Conservation (phyloP, 2,888 invertebrate species). For the Cenopis cana region DNA sequence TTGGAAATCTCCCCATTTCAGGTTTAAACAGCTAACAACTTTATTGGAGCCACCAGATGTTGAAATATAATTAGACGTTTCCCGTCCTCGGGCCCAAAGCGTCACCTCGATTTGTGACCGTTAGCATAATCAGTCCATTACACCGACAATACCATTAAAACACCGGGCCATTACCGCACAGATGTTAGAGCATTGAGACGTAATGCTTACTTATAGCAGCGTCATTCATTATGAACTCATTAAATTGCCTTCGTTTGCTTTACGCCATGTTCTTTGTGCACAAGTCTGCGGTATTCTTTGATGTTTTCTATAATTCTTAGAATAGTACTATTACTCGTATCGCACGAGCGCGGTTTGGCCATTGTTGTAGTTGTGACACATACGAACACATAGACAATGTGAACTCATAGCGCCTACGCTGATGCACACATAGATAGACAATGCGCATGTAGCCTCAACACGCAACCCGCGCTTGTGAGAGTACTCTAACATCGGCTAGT, state of each 20-base stretch:
- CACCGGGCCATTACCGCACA: slow-evolving; percentile 42
- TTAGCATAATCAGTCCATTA: slow-evolving; percentile 41
- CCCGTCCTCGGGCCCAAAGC: slow-evolving; percentile 23
- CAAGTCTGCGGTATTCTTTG: too few species aligned
- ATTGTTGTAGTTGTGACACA: too few species aligned
- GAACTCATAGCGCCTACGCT: too few species aligned
- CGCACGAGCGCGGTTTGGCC: too few species aligned
- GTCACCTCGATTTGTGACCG: slow-evolving; percentile 22
- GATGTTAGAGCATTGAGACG: slow-evolving; percentile 28
- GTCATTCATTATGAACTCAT: slow-evolving; percentile 3
- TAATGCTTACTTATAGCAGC: not conserved
- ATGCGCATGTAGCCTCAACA: too few species aligned
- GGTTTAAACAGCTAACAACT: slow-evolving; percentile 6
- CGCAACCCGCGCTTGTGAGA: too few species aligned
- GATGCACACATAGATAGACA: too few species aligned
- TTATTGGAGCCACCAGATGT: slow-evolving; percentile 8
- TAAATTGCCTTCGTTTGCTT: not conserved
- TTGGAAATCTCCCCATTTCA: slow-evolving; percentile 1
- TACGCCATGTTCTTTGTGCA: not conserved
- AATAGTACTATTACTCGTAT: too few species aligned
- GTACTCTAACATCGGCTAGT: too few species aligned
- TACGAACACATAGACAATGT: too few species aligned
- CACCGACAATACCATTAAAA: slow-evolving; percentile 37
- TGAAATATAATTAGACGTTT: slow-evolving; percentile 35
- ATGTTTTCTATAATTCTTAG: too few species aligned